phyloP scores from a whole-genome alignment of 1,140 invertebrate species.

The Penaeus japonicus region DNA sequence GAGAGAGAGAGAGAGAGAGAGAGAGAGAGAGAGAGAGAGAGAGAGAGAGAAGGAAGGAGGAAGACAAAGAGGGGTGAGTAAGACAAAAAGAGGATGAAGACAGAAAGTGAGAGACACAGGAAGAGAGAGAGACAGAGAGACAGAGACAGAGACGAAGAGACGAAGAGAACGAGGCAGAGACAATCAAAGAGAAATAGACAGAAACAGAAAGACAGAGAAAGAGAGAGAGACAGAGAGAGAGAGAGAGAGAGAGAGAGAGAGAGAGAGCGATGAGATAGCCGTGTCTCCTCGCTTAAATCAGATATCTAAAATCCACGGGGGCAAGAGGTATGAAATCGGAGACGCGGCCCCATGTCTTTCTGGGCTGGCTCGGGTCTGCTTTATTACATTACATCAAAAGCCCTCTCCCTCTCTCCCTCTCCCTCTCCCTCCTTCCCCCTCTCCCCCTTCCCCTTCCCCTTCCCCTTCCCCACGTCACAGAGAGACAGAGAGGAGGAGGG shows the following conservation, averaged over 20 bases:
- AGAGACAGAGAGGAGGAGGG: too few species aligned
- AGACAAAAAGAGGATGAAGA: not conserved
- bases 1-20: not conserved
- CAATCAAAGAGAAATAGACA: not conserved
- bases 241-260: too few species aligned
- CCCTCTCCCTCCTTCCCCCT: too few species aligned
- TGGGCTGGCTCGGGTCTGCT: not conserved
- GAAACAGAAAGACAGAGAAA: too few species aligned
- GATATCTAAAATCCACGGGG: not conserved
- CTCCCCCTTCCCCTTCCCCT: too few species aligned
- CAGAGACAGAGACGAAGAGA: not conserved
- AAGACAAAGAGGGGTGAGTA: not conserved
- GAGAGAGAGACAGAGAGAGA: too few species aligned
- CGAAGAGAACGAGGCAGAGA: not conserved
- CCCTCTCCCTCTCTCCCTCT: not conserved
- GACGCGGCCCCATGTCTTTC: not conserved
- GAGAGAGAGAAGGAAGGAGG: not conserved
- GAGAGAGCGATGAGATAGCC: too few species aligned
- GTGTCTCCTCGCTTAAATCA: not conserved
- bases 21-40: not conserved
- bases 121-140: slow-evolving; percentile 7
- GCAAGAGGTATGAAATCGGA: not conserved
- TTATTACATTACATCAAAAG: slow-evolving; percentile 39
- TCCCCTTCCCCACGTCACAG: too few species aligned
- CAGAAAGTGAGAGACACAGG: not conserved